Conservation (phyloP, 2,888 invertebrate genomes). For the Caenorhabditis parvicauda region DNA sequence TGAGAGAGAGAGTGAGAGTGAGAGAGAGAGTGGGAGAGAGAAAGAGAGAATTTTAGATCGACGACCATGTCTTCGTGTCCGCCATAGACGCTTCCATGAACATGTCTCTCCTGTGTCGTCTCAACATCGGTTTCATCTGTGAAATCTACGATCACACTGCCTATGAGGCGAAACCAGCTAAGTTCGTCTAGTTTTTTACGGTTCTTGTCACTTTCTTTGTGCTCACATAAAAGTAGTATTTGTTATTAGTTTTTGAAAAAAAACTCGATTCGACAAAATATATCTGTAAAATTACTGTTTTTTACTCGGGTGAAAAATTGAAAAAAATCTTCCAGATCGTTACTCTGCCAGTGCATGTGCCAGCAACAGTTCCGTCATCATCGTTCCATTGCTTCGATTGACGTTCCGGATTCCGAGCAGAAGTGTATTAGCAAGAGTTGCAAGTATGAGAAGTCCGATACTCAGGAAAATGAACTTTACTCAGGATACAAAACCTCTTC, state of each 20-base stretch:
- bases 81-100: slow-evolving; percentile 65
- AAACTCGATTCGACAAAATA: background rate
- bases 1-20: background rate
- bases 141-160: slow-evolving; percentile 62
- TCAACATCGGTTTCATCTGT: slow-evolving; percentile 65
- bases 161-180: slow-evolving; percentile 16
- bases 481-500: slow-evolving; percentile 27
- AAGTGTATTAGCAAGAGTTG: slow-evolving; percentile 12
- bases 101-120: slow-evolving; percentile 64
- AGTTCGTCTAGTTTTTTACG: slow-evolving; percentile 2
- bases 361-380: slow-evolving; percentile 43
- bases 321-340: slow-evolving; percentile 21
- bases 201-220: too few relatives aligned
- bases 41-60: slow-evolving; percentile 31
- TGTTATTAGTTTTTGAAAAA: too few relatives aligned
- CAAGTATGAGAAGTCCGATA: background rate
- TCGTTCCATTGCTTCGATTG: slow-evolving; percentile 45
- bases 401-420: slow-evolving; percentile 39
- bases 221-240: too few relatives aligned
- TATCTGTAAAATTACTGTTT: background rate
- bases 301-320: too few relatives aligned
- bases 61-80: slow-evolving; percentile 63
- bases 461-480: background rate
- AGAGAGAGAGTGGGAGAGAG: background rate
- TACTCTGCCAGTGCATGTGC: slow-evolving; percentile 55